Evolutionary conservation across 2,113 vertebrate genomes (phyloP), one percentile per base, ranked within the genome.

Genomic region (Cavia porcellus): DNA sequence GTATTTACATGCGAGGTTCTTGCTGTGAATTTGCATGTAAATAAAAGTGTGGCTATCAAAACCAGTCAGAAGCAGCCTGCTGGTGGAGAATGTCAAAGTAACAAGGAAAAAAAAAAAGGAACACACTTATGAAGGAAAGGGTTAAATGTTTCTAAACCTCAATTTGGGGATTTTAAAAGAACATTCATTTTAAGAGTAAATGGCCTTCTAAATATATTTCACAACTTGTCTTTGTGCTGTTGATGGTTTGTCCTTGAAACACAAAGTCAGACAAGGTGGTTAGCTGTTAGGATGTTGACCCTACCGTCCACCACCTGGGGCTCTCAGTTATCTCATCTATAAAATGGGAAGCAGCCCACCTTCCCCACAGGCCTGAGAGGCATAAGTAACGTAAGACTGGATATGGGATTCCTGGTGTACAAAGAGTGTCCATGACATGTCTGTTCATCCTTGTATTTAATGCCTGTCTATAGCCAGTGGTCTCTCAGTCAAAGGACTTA

Each of bases 1-100:
- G 97, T 97, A 98, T 98, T 98, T 98, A 98, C 96, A 97, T 89
- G 96, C 61, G 90, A 95, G 91, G 96, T 96, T 89, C 98, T 98
- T 91, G 96, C 98, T 98, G 95, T 94, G 90, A 96, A 98, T 98
- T 96, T 98, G 97, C 98, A 98, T 97, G 97, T 98, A 98, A 98
- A 98, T 98, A 98, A 98, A 98, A 98, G 96, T 35, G 74, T 96
- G 81, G 96, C 93, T 94, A 92, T 95, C 97, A 95, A 77, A 94
- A 59, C 85, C 97, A 91, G 90, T 96, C 0, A 0, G 85, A 86
- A 94, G 77, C 64, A 92, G 89, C 89, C 85, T 7, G 38, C 86
- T 20, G 97, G 94, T 92, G 42, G 92, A 0, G 94, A 84, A 66
- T 28, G 10, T 95, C 94, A 77, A 32, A 19, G 42, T 59, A 42